phyloP scores from a whole-genome alignment of 2,888 invertebrate genomes.

The Scaptomyza flava region DNA sequence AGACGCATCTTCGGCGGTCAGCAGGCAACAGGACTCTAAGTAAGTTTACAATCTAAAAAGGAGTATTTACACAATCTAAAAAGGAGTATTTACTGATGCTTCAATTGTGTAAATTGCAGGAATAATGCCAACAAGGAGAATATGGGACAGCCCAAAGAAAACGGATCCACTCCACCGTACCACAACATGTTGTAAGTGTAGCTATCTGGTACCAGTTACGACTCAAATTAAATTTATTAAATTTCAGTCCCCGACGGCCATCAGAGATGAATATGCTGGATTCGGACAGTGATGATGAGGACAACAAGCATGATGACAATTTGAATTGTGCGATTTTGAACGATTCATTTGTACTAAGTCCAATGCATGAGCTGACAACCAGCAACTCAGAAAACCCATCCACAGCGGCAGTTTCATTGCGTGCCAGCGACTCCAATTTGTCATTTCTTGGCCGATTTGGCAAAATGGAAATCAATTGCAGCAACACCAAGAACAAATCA shows the following conservation, averaged over 20 bases:
- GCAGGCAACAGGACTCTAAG: constrained; percentile 16
- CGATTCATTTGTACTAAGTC: constrained; percentile 82
- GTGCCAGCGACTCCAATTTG: constrained; percentile 56
- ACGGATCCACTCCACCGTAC: background rate
- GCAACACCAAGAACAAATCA: constrained; percentile 32
- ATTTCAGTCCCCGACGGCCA: constrained; percentile 78
- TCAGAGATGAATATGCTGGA: constrained; percentile 81
- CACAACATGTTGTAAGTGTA: constrained; percentile 62
- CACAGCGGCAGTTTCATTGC: constrained; percentile 35
- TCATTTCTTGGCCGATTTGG: constrained; percentile 77
- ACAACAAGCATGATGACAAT: constrained; percentile 74
- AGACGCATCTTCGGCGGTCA: constrained; percentile 13
- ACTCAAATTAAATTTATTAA: background rate
- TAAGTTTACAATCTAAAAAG: constrained; percentile 12
- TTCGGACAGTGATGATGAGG: constrained; percentile 81
- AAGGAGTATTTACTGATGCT: background rate
- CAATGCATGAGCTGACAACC: constrained; percentile 60
- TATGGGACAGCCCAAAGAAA: constrained; percentile 17
- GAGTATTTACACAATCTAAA: background rate
- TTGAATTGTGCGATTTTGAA: constrained; percentile 83
- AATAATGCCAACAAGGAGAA: constrained; percentile 64
- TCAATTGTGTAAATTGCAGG: constrained; percentile 14
- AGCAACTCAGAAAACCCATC: constrained; percentile 41
- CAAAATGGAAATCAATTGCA: constrained; percentile 73
- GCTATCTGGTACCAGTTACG: background rate